phyloP scores from a whole-genome alignment of 2,113 vertebrate species.

The Morphnarchus princeps region DNA sequence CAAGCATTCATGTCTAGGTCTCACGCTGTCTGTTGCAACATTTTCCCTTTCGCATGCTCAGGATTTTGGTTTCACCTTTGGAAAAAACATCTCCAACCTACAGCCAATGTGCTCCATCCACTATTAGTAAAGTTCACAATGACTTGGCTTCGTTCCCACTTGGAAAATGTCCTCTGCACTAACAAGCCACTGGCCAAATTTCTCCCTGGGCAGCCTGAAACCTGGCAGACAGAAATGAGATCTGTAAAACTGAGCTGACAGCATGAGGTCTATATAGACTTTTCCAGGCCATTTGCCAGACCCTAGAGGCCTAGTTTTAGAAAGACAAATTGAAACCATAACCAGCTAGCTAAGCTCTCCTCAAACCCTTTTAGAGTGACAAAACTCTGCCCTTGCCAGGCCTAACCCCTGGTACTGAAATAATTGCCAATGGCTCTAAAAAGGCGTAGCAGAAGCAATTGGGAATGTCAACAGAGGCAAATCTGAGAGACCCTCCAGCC shows the following conservation, averaged over 20 bases:
- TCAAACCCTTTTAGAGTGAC: background rate
- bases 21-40: accelerated
- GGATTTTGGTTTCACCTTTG: background rate
- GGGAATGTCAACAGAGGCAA: background rate
- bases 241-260: slow-evolving; percentile 36
- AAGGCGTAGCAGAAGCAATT: background rate
- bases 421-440: background rate
- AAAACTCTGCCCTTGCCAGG: background rate
- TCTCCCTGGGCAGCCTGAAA: slow-evolving; percentile 34
- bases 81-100: background rate
- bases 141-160: background rate
- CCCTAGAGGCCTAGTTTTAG: slow-evolving; percentile 45
- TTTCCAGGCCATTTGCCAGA: slow-evolving; percentile 54
- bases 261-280: background rate
- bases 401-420: background rate
- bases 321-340: slow-evolving; percentile 46
- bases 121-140: background rate
- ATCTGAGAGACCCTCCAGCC: background rate
- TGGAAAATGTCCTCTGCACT: background rate
- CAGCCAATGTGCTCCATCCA: background rate
- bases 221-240: slow-evolving; percentile 42
- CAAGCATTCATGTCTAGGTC: background rate
- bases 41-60: background rate
- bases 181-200: slow-evolving; percentile 21
- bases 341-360: background rate